phyloP scores from a whole-genome alignment of 1,140 invertebrate genomes.

The Hyposmocoma kahamanoa region DNA sequence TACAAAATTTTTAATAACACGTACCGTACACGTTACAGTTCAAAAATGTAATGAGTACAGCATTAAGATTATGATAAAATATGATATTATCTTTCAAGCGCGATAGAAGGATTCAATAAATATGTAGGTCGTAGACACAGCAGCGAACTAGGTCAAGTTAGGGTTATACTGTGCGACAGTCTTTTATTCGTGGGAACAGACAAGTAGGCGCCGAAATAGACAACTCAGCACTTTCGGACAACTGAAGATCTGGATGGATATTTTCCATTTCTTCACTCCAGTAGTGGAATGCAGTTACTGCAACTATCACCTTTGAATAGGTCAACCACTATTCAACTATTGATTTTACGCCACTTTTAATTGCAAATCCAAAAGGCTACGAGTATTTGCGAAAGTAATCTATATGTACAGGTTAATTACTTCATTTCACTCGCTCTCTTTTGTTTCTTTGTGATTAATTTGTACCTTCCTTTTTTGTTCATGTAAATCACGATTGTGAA shows the following conservation, averaged over 20 bases:
- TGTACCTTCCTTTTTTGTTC: constrained; percentile 24
- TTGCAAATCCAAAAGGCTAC: too few species aligned
- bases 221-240: constrained; percentile 46
- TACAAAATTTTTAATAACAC: too few species aligned
- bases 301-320: constrained; percentile 49
- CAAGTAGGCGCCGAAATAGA: background rate
- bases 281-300: constrained; percentile 63
- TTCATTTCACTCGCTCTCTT: constrained; percentile 20
- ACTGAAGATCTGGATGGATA: constrained; percentile 54
- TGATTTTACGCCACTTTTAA: constrained; percentile 35
- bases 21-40: too few species aligned
- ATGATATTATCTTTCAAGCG: too few species aligned
- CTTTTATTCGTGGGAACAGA: background rate
- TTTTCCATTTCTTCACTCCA: constrained; percentile 36
- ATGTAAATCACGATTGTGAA: constrained; percentile 15
- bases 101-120: background rate
- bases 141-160: constrained; percentile 49
- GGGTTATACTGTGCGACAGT: constrained; percentile 19
- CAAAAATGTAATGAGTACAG: too few species aligned
- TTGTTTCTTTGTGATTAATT: constrained; percentile 17
- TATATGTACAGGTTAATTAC: too few species aligned
- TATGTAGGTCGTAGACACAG: constrained; percentile 43
- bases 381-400: too few species aligned
- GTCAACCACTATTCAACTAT: constrained; percentile 33
- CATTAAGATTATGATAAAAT: too few species aligned